Percentiles rank a stretch among this genome's conserved stretches.
Evolutionary conservation across 1,140 invertebrate genomes (phyloP).

Genomic region (Cydia splendana): DNA sequence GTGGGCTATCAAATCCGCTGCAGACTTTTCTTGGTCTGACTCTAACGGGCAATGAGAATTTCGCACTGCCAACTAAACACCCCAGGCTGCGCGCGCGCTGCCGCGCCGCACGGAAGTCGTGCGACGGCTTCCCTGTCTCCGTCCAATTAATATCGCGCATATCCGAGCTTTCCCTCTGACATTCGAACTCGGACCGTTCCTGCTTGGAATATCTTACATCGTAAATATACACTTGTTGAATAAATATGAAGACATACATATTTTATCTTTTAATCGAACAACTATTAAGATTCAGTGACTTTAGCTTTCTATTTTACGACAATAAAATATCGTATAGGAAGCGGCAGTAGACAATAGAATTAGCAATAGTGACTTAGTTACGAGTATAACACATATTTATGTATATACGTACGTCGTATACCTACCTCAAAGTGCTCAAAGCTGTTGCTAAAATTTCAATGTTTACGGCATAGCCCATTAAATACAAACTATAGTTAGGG

Average conservation of each 20-base stretch:
- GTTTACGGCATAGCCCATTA: too few relatives aligned
- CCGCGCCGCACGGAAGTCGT: constrained; percentile 20
- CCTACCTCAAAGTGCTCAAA: too few relatives aligned
- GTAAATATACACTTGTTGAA: constrained; percentile 2
- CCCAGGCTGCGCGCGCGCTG: background rate
- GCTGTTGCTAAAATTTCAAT: too few relatives aligned
- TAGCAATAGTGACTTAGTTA: background rate
- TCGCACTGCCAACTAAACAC: background rate
- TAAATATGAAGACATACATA: constrained; percentile 5
- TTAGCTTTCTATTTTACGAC: background rate
- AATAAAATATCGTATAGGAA: background rate
- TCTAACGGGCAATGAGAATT: background rate
- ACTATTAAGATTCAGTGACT: background rate
- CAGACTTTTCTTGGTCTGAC: too few relatives aligned
- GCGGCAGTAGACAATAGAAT: background rate
- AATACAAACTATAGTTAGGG: too few relatives aligned
- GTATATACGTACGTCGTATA: too few relatives aligned
- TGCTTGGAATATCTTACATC: constrained; percentile 18
- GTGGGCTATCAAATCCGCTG: too few relatives aligned
- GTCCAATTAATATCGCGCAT: constrained; percentile 10
- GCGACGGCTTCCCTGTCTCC: constrained; percentile 22
- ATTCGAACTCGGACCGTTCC: background rate
- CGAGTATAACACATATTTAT: too few relatives aligned
- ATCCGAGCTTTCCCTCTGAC: constrained; percentile 15
- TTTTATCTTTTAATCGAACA: background rate